phyloP scores from a whole-genome alignment of 2,888 invertebrate genomes.

The Parthenolecanium corni region DNA sequence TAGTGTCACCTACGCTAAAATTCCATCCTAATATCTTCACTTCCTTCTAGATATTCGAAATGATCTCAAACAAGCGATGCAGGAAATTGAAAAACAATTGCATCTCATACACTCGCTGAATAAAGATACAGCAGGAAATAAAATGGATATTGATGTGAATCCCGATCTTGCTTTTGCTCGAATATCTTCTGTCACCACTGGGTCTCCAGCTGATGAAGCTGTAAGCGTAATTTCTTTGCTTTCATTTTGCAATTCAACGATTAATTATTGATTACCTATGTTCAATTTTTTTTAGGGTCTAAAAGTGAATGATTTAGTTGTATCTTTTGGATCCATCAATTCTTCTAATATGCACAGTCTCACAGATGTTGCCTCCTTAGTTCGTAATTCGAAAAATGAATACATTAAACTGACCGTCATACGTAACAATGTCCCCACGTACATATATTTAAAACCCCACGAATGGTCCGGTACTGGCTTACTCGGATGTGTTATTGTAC shows the following conservation, averaged over 20 bases:
- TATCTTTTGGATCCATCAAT: constrained; percentile 18
- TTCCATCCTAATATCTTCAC: background rate
- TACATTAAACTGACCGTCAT: constrained; percentile 1
- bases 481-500: constrained; percentile 22
- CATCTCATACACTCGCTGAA: constrained; percentile 1
- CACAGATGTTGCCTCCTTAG: constrained; percentile 10
- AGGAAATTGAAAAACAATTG: constrained; percentile 55
- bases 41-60: constrained; percentile 64
- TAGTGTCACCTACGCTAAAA: background rate
- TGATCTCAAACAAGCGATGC: constrained; percentile 75
- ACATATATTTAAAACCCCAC: constrained; percentile 20
- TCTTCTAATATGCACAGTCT: constrained; percentile 11
- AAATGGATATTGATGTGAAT: background rate
- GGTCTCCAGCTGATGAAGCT: constrained; percentile 27
- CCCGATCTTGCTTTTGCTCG: background rate
- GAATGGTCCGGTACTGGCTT: constrained; percentile 23
- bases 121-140: background rate
- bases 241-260: background rate
- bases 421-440: background rate
- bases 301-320: constrained; percentile 11
- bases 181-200: background rate
- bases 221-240: background rate
- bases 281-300: constrained; percentile 2
- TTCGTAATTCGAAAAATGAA: constrained; percentile 22
- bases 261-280: background rate